Percentiles rank a stretch among this genome's conserved stretches.
Evolutionary conservation across 2,113 vertebrate genomes (phyloP).

Genomic region (Saimiri boliviensis): DNA sequence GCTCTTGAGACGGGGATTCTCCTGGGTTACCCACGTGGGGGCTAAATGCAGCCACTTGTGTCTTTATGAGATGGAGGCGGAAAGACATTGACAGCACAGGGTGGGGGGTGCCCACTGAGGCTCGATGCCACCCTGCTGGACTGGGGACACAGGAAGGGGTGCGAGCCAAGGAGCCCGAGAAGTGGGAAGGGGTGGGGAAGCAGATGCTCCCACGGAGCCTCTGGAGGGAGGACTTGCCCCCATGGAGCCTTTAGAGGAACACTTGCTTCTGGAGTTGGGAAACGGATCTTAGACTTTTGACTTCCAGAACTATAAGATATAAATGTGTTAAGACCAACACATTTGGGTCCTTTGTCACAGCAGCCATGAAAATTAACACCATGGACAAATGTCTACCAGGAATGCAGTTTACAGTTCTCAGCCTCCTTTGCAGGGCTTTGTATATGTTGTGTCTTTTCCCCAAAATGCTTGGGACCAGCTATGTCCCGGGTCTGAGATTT

Average conservation of each 20-base stretch:
- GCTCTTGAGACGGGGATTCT: accelerated
- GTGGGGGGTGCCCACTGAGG: background rate
- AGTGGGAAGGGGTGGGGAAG: background rate
- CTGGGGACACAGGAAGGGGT: background rate
- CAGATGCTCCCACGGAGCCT: background rate
- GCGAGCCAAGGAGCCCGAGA: background rate
- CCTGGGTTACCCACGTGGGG: accelerated
- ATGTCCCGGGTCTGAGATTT: background rate
- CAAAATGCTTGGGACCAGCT: background rate
- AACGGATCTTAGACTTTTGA: background rate
- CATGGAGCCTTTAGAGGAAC: no score
- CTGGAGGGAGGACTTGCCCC: no score
- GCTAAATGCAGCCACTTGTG: background rate
- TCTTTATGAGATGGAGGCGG: background rate
- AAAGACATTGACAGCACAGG: background rate
- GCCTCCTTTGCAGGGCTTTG: background rate
- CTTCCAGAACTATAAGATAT: no score
- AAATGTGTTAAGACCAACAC: background rate
- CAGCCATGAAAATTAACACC: accelerated
- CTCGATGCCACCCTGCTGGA: background rate
- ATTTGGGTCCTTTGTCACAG: accelerated
- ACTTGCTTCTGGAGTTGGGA: background rate
- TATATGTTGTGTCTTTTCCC: background rate
- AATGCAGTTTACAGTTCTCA: accelerated
- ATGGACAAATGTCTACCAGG: accelerated